Evolutionary conservation across 2,797 vertebrate genomes (phyloP).

Genomic region (Graptemys geographica): DNA sequence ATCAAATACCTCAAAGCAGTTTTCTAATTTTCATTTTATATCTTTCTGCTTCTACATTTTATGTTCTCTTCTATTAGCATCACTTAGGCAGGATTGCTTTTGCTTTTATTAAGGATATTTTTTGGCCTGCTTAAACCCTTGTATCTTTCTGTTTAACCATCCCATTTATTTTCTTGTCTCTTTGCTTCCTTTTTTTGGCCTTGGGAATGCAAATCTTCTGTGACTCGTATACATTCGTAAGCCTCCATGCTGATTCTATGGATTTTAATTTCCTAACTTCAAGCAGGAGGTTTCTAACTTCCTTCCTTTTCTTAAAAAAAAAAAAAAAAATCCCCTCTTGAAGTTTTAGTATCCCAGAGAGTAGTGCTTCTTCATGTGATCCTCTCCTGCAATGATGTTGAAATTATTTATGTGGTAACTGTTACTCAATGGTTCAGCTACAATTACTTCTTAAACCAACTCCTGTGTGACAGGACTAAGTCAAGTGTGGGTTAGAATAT

Average conservation of each 20-base stretch:
- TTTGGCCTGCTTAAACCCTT: neutral
- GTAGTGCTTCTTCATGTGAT: conserved; percentile 59
- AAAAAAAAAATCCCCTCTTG: conserved; percentile 48
- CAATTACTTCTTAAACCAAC: conserved; percentile 6
- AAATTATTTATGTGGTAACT: conserved; percentile 60
- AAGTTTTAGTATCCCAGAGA: conserved; percentile 68
- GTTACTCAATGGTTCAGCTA: conserved; percentile 45
- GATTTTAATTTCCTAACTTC: conserved; percentile 77
- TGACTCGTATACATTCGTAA: conserved; percentile 52
- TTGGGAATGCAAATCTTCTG: conserved; percentile 58
- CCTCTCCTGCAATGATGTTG: conserved; percentile 54
- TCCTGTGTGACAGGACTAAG: conserved; percentile 1
- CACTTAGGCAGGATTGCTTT: neutral
- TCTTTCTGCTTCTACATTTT: neutral
- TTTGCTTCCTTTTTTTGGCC: conserved; percentile 10
- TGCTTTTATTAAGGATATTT: neutral
- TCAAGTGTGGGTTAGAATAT: conserved; percentile 50
- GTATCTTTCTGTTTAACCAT: neutral
- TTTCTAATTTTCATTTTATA: neutral
- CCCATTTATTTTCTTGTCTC: conserved; percentile 42
- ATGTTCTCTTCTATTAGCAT: neutral
- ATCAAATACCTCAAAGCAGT: neutral
- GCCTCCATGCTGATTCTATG: conserved; percentile 70
- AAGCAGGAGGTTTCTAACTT: conserved; percentile 73
- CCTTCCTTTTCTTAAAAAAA: conserved; percentile 63